Conservation (phyloP, 35 echinoderm and acorn worm genomes). For the Strongylocentrotus purpuratus region DNA sequence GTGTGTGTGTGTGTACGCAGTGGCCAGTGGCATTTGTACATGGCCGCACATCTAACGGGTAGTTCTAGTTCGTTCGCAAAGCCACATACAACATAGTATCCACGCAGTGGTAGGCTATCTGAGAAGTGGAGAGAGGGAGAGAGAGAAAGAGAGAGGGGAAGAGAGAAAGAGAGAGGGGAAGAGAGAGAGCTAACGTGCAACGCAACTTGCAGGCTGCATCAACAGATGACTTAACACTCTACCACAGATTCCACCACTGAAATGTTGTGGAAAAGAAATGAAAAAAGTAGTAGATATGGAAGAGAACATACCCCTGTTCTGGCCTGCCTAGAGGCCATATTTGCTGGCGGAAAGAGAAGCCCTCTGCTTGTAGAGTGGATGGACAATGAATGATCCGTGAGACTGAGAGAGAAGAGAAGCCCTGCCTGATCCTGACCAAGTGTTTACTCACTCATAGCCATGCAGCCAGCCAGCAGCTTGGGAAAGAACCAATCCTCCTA, state of each 20-base stretch:
- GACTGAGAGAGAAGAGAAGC: background rate
- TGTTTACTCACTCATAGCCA: background rate
- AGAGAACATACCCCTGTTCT: conserved; percentile 32
- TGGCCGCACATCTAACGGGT: background rate
- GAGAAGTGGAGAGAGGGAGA: background rate
- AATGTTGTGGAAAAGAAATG: background rate
- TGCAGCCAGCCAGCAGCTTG: background rate
- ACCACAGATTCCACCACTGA: background rate
- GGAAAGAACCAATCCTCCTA: background rate
- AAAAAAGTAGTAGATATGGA: background rate
- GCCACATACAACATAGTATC: conserved; percentile 40
- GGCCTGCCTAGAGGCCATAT: conserved; percentile 42
- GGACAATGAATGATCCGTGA: background rate
- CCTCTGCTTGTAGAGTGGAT: background rate
- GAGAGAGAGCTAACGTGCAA: conserved; percentile 19
- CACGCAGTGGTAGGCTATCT: background rate
- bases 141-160: background rate
- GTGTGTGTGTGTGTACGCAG: background rate
- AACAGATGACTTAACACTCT: background rate
- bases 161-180: background rate
- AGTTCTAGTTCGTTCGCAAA: background rate
- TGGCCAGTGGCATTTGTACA: conserved; percentile 18
- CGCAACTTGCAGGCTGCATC: background rate
- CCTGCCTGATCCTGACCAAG: background rate
- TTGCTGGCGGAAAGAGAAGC: conserved; percentile 13